Conservation (phyloP, 2,888 invertebrate genomes). For the Sycophila texana region DNA sequence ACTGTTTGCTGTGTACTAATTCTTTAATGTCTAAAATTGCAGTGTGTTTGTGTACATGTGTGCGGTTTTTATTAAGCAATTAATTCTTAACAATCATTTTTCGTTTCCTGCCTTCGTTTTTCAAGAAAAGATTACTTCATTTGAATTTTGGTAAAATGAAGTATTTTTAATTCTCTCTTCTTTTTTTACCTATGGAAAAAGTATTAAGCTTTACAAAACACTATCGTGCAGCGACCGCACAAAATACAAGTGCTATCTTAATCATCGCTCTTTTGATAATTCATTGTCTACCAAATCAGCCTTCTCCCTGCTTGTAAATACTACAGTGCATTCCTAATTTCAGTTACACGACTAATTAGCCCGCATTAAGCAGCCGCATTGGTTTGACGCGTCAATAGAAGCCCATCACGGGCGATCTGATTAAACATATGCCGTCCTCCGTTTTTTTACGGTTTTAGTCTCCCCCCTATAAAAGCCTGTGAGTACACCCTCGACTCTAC, state of each 20-base stretch:
- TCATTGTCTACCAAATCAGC: not conserved
- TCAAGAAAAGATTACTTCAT: not conserved
- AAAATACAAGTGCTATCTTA: not conserved
- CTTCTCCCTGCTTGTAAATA: not conserved
- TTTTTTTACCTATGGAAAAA: not conserved
- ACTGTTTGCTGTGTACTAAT: too few species aligned
- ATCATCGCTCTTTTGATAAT: conserved; percentile 6
- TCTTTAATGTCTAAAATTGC: too few species aligned
- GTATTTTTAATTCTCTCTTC: not conserved
- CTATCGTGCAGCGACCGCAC: not conserved
- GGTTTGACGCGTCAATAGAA: conserved; percentile 13
- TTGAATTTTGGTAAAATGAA: not conserved
- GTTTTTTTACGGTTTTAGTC: conserved; percentile 11
- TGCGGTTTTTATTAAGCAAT: too few species aligned
- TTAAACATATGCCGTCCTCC: conserved; percentile 65
- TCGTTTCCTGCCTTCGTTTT: too few species aligned
- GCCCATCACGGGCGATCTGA: conserved; percentile 62
- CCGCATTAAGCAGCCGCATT: conserved; percentile 51
- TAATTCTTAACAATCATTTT: too few species aligned
- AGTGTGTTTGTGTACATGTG: too few species aligned
- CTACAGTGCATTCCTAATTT: conserved; percentile 30
- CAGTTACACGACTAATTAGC: conserved; percentile 55
- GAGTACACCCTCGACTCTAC: conserved; percentile 65
- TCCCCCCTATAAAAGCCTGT: conserved; percentile 52
- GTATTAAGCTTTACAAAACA: not conserved